These are phyloP conservation scores for Lycophotia porphyrea DNA, from an alignment of 2,888 invertebrate genomes.

Conservation along the genomic window DNA sequence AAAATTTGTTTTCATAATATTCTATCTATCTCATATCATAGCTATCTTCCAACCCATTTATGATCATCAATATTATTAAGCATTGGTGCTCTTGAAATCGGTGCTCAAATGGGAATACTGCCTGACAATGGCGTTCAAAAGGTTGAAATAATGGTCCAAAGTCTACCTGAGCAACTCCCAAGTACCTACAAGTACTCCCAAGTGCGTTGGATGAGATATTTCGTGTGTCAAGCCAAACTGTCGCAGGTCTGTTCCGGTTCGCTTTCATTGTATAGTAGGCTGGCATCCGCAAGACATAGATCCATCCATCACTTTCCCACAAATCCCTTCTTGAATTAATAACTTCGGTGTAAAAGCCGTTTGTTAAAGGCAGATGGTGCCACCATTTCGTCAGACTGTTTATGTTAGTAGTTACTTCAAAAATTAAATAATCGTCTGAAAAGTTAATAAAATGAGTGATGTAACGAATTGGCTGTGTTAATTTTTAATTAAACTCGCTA, in stretches of 20 bases:
- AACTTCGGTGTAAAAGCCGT: constrained; percentile 64
- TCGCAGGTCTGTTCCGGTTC: neutral
- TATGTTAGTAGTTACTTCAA: constrained; percentile 1
- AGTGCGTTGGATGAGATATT: neutral
- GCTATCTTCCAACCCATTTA: too few species aligned
- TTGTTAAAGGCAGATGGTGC: constrained; percentile 67
- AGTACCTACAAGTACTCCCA: neutral
- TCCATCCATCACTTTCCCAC: constrained; percentile 68
- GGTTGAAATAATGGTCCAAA: too few species aligned
- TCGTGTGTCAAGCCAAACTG: neutral
- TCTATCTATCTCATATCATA: too few species aligned
- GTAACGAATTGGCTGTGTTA: constrained; percentile 3
- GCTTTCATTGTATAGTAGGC: neutral
- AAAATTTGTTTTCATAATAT: too few species aligned
- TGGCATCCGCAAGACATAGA: constrained; percentile 35
- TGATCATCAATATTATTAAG: too few species aligned
- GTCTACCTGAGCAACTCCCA: neutral
- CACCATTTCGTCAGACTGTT: constrained; percentile 43
- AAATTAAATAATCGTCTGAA: constrained; percentile 32
- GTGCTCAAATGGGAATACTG: too few species aligned
- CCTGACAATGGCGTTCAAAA: too few species aligned
- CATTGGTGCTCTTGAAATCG: too few species aligned
- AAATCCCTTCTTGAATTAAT: constrained; percentile 69
- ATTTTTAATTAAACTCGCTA: constrained; percentile 2
- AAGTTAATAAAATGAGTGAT: constrained; percentile 32